These are phyloP conservation scores for Habropoda laboriosa DNA, from an alignment of 1,140 invertebrate species.

Conservation along the genomic window DNA sequence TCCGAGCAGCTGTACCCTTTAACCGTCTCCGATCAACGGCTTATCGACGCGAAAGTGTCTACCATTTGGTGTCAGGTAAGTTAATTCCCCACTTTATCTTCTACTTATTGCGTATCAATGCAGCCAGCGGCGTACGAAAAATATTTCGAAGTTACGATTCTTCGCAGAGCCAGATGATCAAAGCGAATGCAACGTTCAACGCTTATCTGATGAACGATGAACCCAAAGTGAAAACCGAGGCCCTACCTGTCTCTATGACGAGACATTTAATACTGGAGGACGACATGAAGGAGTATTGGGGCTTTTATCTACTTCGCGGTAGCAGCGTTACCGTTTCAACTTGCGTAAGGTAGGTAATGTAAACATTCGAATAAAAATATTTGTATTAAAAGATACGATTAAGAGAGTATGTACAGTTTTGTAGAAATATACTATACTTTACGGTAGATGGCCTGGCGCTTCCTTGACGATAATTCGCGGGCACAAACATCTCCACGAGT, in stretches of 20 bases:
- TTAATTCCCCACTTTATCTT: not conserved
- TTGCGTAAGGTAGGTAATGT: slow-evolving; percentile 85
- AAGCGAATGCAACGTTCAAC: slow-evolving; percentile 89
- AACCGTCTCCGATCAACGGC: slow-evolving; percentile 89
- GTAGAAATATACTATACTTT: not conserved
- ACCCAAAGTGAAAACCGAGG: slow-evolving; percentile 82
- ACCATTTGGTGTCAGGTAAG: slow-evolving; percentile 90
- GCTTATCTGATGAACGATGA: slow-evolving; percentile 86
- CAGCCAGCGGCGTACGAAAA: not conserved
- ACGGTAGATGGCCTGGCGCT: slow-evolving; percentile 87
- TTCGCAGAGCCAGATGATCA: slow-evolving; percentile 85
- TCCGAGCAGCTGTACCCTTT: slow-evolving; percentile 87
- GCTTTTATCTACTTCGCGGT: slow-evolving; percentile 89
- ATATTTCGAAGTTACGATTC: not conserved
- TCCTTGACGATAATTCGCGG: slow-evolving; percentile 89
- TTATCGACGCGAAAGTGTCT: slow-evolving; percentile 87
- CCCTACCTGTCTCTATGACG: slow-evolving; percentile 86
- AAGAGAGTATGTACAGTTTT: not conserved
- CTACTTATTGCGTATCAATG: not conserved
- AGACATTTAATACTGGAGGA: slow-evolving; percentile 87
- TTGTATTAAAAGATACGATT: not conserved
- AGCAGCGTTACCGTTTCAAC: slow-evolving; percentile 88
- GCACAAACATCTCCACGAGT: slow-evolving; percentile 89
- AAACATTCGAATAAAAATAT: not conserved
- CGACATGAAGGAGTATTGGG: slow-evolving; percentile 92